Evolutionary conservation across 2,113 vertebrate genomes (phyloP).

Genomic region (Nasalis larvatus): DNA sequence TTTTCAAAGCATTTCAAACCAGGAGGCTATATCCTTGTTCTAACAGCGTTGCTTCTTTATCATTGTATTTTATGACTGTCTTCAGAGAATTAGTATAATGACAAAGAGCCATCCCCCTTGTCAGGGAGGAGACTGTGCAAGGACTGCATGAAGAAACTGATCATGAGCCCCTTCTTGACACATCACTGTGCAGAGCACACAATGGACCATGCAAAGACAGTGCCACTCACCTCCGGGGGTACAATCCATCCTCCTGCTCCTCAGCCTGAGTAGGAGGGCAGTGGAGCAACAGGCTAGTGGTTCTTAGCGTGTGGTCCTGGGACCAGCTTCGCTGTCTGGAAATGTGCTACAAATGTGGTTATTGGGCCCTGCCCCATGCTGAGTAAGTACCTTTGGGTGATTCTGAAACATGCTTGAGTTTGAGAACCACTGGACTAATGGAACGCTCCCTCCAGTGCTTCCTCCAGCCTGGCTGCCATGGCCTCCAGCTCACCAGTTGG

Average conservation of each 20-base stretch:
- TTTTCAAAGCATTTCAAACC: not conserved
- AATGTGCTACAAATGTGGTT: not conserved
- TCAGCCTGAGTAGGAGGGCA: not conserved
- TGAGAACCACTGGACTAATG: not conserved
- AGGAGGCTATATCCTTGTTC: not conserved
- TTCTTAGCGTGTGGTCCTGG: not conserved
- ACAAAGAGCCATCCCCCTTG: not conserved
- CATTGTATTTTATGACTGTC: not conserved
- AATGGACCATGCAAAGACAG: fast-evolving
- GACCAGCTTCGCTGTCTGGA: not conserved
- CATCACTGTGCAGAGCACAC: not conserved
- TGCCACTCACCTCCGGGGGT: not conserved
- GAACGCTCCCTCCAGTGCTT: not conserved
- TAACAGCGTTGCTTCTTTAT: not conserved
- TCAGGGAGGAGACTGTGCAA: not conserved
- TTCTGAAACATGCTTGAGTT: not conserved
- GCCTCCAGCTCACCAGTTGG: not conserved
- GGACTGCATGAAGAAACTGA: not conserved
- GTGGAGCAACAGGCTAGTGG: not conserved
- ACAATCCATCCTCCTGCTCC: not conserved
- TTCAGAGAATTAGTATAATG: not conserved
- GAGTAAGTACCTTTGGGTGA: not conserved
- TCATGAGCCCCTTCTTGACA: fast-evolving
- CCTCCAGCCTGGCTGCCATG: not conserved
- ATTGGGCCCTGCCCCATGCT: not conserved